Conservation (phyloP, 2,888 invertebrate genomes). For the Lycocerus yunnanus region DNA sequence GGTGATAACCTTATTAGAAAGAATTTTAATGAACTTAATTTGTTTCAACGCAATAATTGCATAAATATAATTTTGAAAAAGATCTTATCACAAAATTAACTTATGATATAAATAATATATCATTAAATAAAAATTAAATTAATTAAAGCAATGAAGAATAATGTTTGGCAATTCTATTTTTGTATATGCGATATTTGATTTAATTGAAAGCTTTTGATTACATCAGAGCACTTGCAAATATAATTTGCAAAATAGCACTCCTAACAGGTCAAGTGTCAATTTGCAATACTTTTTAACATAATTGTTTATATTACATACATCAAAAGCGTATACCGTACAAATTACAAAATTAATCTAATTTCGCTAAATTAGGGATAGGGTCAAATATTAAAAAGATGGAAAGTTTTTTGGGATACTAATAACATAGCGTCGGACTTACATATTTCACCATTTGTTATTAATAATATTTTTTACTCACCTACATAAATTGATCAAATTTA, state of each 20-base stretch:
- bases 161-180: conserved; percentile 25
- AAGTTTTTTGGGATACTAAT: background rate
- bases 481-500: background rate
- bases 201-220: conserved; percentile 28
- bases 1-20: too few relatives aligned
- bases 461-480: background rate
- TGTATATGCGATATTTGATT: conserved; percentile 24
- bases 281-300: conserved; percentile 49
- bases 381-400: background rate
- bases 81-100: background rate
- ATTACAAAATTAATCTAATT: background rate
- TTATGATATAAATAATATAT: conserved; percentile 4
- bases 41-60: too few relatives aligned
- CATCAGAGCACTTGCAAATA: conserved; percentile 43
- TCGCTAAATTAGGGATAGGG: background rate
- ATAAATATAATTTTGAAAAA: background rate
- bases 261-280: conserved; percentile 52
- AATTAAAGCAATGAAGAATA: conserved; percentile 21
- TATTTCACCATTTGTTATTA: background rate
- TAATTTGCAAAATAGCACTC: conserved; percentile 49
- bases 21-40: background rate
- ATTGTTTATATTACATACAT: conserved; percentile 43
- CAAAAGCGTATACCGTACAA: conserved; percentile 8
- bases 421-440: too few relatives aligned
- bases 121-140: conserved; percentile 26